Base-by-base conservation (phyloP, 2,797 vertebrate species). In the Tangara arthus region DNA sequence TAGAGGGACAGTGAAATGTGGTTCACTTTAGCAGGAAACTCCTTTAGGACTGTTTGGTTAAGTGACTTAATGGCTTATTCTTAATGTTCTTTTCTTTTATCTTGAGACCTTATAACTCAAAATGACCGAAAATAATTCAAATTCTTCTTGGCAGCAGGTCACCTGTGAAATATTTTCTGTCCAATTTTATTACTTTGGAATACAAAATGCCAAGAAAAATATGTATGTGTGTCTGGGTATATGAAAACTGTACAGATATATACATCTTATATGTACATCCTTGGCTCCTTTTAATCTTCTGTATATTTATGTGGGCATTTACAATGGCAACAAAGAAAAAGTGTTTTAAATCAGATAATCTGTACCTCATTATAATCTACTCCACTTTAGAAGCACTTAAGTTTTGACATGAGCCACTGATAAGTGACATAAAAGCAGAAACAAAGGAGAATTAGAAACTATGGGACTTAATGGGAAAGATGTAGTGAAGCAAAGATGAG, bases 1-100 rank as follows among this genome's bases (percentile, higher is more conserved):
- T 95, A 96, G 71, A 93, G 88, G 84, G 95, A 90, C 88, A 84
- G 89, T 86, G 84, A 94, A 96, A 93, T 95, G 94, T 96, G 89
- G 92, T 94, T 96, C 88, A 63, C 95, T 96, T 96, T 56, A 96
- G 94, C 75, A 86, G 87, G 91, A 87, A 95, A 90, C 78, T 97
- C 95, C 97, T 97, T 75, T 81, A 95, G 96, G 96, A 97, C 79
- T 95, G 91, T 96, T 97, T 96, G 93, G 77, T 94, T 96, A 97
- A 96, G 95, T 96, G 94, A 97, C 94, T 97, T 97, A 97, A 97
- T 97, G 95, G 96, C 91, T 96, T 96, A 97, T 97, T 95, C 95
- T 92, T 96, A 97, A 96, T 96, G 96, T 95, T 96, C 77, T 91
- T 82, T 93, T 96, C 94, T 96, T 97, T 94, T 95, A 80, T 93